A percentile compares a stretch with the other conserved stretches of the same genome.
phyloP scores from a whole-genome alignment of 2,113 vertebrate species.

The Mustelus asterias region DNA sequence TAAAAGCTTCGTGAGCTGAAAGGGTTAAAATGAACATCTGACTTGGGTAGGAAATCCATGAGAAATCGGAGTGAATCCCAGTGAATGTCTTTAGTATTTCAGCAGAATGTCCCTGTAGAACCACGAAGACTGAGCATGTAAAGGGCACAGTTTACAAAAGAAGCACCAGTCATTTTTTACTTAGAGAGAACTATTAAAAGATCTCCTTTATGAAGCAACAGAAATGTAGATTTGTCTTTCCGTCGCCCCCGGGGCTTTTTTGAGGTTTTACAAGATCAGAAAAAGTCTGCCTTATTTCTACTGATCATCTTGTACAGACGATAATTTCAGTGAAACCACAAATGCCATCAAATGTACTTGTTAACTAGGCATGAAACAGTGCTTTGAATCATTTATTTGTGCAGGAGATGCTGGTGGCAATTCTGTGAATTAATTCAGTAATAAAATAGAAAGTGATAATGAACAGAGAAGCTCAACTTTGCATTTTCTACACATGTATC shows the following conservation, averaged over 20 bases:
- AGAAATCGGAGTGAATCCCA: neutral
- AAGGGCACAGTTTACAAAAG: neutral
- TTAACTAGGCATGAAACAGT: constrained; percentile 8
- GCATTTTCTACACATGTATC: neutral
- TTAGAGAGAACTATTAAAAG: constrained; percentile 4
- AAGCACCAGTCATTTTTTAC: neutral
- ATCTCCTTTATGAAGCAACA: neutral
- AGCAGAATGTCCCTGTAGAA: neutral
- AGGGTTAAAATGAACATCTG: neutral
- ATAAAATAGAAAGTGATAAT: neutral
- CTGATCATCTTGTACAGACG: neutral
- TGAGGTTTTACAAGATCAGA: neutral
- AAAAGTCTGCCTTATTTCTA: neutral
- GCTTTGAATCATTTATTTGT: constrained; percentile 18
- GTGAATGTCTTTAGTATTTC: neutral
- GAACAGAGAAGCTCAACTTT: neutral
- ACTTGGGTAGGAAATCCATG: neutral
- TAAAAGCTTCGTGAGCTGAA: neutral
- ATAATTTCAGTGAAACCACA: constrained; percentile 24
- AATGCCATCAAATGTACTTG: constrained; percentile 18
- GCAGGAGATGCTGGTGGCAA: neutral
- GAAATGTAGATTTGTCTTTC: constrained; percentile 13
- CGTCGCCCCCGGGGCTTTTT: neutral
- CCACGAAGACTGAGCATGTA: neutral
- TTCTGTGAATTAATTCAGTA: constrained; percentile 12